phyloP scores from a whole-genome alignment of 2,113 vertebrate genomes.

The Dicentrarchus labrax region DNA sequence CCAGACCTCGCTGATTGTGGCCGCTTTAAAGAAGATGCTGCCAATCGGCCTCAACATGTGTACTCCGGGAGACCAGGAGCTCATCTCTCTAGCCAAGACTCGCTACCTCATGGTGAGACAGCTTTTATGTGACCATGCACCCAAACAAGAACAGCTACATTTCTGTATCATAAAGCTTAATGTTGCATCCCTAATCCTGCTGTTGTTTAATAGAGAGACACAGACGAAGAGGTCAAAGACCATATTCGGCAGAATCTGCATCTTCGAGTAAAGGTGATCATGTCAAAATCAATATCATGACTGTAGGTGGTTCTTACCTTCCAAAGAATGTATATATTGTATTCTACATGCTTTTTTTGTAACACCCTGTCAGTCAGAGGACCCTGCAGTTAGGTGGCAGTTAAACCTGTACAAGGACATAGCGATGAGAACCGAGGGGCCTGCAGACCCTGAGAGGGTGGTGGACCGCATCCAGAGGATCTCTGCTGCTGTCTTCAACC shows the following conservation, averaged over 20 bases:
- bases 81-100: slow-evolving; percentile 94
- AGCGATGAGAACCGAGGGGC: slow-evolving; percentile 87
- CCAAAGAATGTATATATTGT: rapidly evolving
- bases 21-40: slow-evolving; percentile 98
- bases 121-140: background rate
- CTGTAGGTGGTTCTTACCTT: background rate
- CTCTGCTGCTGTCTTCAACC: slow-evolving; percentile 96
- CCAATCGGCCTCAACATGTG: slow-evolving; percentile 99
- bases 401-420: slow-evolving; percentile 96
- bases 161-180: background rate
- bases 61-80: slow-evolving; percentile 97
- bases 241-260: slow-evolving; percentile 95
- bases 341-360: slow-evolving; percentile 1
- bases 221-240: slow-evolving; percentile 97
- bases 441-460: slow-evolving; percentile 89
- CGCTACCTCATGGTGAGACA: slow-evolving; percentile 92
- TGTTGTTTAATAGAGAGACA: slow-evolving; percentile 90
- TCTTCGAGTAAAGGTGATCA: slow-evolving; percentile 93
- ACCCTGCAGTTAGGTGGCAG: slow-evolving; percentile 98
- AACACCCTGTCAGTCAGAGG: slow-evolving; percentile 89
- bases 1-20: slow-evolving; percentile 97
- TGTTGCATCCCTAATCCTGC: background rate
- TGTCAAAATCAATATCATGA: background rate
- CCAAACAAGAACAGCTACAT: background rate
- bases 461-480: slow-evolving; percentile 97